A percentile compares a stretch with the other conserved stretches of the same genome.
Conservation (phyloP, 2,888 invertebrate species). For the Nemapogon koenigi region DNA sequence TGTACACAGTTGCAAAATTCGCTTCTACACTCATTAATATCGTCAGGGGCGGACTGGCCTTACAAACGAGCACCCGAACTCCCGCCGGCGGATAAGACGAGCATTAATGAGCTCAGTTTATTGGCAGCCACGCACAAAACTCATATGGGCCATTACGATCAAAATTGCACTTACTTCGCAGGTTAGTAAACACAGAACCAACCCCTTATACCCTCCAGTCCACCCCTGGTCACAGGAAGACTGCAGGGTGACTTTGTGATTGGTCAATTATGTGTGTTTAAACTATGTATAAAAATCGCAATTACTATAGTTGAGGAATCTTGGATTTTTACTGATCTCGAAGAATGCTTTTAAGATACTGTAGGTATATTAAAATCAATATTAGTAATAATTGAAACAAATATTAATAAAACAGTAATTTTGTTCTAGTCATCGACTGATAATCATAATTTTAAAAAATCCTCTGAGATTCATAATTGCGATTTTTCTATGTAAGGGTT, state of each 20-base stretch:
- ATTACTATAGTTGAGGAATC: too few species aligned
- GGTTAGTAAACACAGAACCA: conserved; percentile 42
- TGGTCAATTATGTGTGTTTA: conserved; percentile 40
- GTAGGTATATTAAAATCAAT: too few species aligned
- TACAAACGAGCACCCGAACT: conserved; percentile 63
- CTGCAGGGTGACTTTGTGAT: conserved; percentile 57
- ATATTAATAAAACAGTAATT: too few species aligned
- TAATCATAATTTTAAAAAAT: too few species aligned
- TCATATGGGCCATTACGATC: conserved; percentile 65
- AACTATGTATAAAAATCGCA: too few species aligned
- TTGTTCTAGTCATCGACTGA: too few species aligned
- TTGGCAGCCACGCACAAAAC: conserved; percentile 66
- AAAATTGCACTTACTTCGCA: conserved; percentile 66
- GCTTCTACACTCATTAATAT: conserved; percentile 66
- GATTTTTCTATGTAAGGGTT: too few species aligned
- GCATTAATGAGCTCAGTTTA: conserved; percentile 66
- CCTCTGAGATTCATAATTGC: too few species aligned
- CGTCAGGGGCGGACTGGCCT: conserved; percentile 68
- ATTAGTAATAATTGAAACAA: too few species aligned
- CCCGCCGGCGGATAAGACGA: conserved; percentile 63
- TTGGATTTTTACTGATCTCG: too few species aligned
- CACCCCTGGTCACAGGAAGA: conserved; percentile 63
- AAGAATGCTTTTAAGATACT: too few species aligned
- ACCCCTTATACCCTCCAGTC: conserved; percentile 39
- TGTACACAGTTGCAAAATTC: conserved; percentile 58